Percentiles rank a stretch among this genome's conserved stretches.
Conservation (phyloP, 1,140 invertebrate species). For the Cyclargus thomasi region DNA sequence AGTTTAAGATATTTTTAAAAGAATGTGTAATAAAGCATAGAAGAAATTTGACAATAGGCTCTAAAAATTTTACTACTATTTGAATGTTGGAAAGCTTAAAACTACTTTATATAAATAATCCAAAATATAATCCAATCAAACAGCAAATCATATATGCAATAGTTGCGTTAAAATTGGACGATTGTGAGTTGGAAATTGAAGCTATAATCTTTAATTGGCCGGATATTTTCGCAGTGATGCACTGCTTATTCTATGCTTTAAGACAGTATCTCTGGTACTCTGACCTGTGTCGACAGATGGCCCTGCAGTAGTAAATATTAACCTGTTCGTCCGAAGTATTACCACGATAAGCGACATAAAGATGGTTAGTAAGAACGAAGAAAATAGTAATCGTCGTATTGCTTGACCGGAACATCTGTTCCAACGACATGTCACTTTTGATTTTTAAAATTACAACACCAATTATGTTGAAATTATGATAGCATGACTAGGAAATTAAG, state of each 20-base stretch:
- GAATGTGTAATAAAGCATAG: not conserved
- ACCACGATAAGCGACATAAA: constrained; percentile 98
- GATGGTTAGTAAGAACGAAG: constrained; percentile 87
- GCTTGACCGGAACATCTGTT: constrained; percentile 23
- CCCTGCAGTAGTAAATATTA: constrained; percentile 94
- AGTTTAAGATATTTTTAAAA: constrained; percentile 1
- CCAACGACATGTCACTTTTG: constrained; percentile 30
- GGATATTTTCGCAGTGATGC: constrained; percentile 11
- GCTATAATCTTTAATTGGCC: not conserved
- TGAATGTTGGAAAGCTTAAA: too few relatives aligned
- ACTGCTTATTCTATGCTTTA: constrained; percentile 19
- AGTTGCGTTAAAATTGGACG: not conserved
- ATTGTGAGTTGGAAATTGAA: not conserved
- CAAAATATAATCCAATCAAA: too few relatives aligned
- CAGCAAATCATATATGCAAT: too few relatives aligned
- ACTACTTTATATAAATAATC: too few relatives aligned
- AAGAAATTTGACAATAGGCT: not conserved
- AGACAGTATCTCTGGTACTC: constrained; percentile 26
- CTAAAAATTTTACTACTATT: too few relatives aligned
- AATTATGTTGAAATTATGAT: not conserved
- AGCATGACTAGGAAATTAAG: not conserved
- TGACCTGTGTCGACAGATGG: constrained; percentile 81
- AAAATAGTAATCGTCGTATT: constrained; percentile 30
- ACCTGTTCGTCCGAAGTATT: constrained; percentile 97
- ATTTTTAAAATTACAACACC: not conserved